These are phyloP conservation scores for Campoletis sonorensis DNA, from an alignment of 1,140 invertebrate genomes.

Conservation along the genomic window DNA sequence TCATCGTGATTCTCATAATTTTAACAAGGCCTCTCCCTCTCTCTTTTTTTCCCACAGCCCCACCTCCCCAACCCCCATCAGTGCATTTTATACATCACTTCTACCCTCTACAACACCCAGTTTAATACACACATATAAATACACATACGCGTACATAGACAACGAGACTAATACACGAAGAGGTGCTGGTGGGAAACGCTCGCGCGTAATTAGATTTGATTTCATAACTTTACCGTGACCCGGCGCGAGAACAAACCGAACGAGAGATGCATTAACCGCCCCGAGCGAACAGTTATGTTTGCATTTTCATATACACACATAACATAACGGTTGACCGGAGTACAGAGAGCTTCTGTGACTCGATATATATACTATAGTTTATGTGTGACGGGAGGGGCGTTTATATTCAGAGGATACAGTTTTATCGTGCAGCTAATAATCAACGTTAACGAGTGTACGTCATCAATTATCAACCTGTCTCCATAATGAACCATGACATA, in stretches of 20 bases:
- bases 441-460: slow-evolving; percentile 61
- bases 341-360: slow-evolving; percentile 20
- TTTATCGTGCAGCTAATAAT: slow-evolving; percentile 63
- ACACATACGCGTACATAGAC: too few species aligned
- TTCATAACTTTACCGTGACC: slow-evolving; percentile 64
- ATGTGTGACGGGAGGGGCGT: not conserved
- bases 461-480: slow-evolving; percentile 53
- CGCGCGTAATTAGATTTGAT: slow-evolving; percentile 72
- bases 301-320: slow-evolving; percentile 66
- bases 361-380: not conserved
- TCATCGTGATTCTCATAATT: slow-evolving; percentile 50
- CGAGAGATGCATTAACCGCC: slow-evolving; percentile 63
- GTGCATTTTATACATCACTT: slow-evolving; percentile 7
- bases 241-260: slow-evolving; percentile 59
- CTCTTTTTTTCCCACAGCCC: not conserved
- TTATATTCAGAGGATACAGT: slow-evolving; percentile 31
- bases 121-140: not conserved
- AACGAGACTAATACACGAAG: not conserved
- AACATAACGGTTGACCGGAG: slow-evolving; percentile 44
- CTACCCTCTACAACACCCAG: slow-evolving; percentile 25
- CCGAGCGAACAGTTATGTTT: slow-evolving; percentile 57
- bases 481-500: slow-evolving; percentile 38
- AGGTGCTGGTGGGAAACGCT: slow-evolving; percentile 43
- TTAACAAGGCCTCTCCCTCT: slow-evolving; percentile 45
- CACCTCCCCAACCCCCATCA: not conserved